Evolutionary conservation across 2,113 vertebrate species (phyloP).

Genomic region (Vidua macroura): DNA sequence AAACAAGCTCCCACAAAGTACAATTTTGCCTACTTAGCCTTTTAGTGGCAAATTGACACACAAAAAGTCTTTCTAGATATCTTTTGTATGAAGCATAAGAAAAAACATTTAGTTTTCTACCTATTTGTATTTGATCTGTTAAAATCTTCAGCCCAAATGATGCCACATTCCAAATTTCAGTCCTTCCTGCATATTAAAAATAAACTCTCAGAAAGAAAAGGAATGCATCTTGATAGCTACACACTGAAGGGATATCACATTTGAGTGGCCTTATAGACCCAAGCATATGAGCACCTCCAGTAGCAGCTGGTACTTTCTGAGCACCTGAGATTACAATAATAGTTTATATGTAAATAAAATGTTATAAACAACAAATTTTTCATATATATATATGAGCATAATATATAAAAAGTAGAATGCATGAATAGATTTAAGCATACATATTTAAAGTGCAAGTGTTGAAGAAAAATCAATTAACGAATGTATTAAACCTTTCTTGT

Average conservation of each 20-base stretch:
- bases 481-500: not conserved
- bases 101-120: not conserved
- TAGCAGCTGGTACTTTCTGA: not conserved
- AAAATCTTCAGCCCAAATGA: not conserved
- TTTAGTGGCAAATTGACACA: not conserved
- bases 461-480: not conserved
- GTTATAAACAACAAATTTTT: not conserved
- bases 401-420: not conserved
- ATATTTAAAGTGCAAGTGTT: not conserved
- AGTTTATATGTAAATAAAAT: not conserved
- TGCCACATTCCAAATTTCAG: not conserved
- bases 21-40: not conserved
- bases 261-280: not conserved
- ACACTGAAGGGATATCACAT: not conserved
- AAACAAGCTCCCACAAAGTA: not conserved
- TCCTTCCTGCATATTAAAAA: not conserved
- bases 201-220: not conserved
- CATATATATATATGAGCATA: not conserved
- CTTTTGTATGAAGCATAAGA: not conserved
- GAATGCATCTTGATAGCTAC: not conserved
- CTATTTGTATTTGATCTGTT: not conserved
- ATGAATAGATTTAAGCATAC: not conserved
- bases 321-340: not conserved
- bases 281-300: not conserved
- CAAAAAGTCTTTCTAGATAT: not conserved